Conservation (phyloP, 1,140 invertebrate genomes). For the Penaeus japonicus region DNA sequence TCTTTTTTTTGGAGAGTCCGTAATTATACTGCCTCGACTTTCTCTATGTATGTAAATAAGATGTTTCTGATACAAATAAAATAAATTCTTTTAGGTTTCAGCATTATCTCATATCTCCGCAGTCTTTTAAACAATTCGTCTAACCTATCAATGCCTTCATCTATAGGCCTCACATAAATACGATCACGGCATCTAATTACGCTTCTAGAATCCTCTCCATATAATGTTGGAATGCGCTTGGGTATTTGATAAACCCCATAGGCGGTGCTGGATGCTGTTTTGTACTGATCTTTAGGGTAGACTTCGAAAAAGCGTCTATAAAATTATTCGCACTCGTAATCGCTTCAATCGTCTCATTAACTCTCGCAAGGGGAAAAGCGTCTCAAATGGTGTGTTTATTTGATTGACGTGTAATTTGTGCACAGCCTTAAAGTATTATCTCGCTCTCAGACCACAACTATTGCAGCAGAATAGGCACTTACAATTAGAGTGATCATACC, state of each 20-base stretch:
- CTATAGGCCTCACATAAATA: neutral
- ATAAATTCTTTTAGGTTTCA: conserved; percentile 12
- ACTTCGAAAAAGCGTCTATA: neutral
- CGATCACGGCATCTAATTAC: conserved; percentile 20
- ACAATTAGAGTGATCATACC: no score
- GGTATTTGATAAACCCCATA: conserved; percentile 6
- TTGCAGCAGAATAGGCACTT: no score
- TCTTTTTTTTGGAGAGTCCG: neutral
- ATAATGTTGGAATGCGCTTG: neutral
- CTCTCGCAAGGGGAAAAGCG: no score
- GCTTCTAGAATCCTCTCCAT: neutral
- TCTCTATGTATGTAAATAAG: neutral
- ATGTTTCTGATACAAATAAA: neutral
- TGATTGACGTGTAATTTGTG: no score
- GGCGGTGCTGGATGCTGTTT: neutral
- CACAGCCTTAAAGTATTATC: no score
- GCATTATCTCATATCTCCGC: neutral
- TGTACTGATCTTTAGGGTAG: neutral
- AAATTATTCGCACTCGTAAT: no score
- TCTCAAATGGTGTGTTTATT: no score
- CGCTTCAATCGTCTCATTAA: no score
- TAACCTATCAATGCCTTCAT: neutral
- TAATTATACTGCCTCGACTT: neutral
- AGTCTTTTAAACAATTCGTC: neutral
- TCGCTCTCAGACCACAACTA: no score